Evolutionary conservation across 2,113 vertebrate genomes (phyloP).

Genomic region (Sinocyclocheilus anophthalmus): DNA sequence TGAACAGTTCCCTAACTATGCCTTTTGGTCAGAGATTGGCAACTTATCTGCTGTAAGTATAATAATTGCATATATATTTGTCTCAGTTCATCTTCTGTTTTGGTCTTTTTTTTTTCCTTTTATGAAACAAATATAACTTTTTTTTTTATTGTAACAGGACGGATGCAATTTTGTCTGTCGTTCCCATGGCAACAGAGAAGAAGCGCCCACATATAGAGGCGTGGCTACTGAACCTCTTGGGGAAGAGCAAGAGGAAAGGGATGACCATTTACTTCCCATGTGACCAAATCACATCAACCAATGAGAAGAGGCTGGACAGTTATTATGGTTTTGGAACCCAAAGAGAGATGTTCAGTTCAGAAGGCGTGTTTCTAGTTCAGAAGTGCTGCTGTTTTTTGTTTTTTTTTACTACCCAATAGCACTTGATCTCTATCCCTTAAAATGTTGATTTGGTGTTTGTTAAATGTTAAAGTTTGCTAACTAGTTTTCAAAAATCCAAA

Average conservation of each 20-base stretch:
- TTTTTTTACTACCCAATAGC: background rate
- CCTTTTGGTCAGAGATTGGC: conserved; percentile 93
- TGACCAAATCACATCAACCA: conserved; percentile 68
- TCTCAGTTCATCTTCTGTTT: background rate
- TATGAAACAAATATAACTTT: background rate
- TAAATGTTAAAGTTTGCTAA: background rate
- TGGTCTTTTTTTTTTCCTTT: background rate
- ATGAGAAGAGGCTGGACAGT: conserved; percentile 18
- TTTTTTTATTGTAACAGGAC: conserved; percentile 74
- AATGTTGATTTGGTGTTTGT: background rate
- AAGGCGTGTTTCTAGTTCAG: background rate
- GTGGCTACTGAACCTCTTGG: conserved; percentile 84
- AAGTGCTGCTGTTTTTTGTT: background rate
- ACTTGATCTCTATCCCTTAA: background rate
- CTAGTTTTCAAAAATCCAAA: background rate
- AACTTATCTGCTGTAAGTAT: conserved; percentile 90
- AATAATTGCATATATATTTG: background rate
- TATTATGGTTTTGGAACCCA: conserved; percentile 1
- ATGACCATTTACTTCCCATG: conserved; percentile 95
- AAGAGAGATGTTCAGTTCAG: conserved; percentile 14
- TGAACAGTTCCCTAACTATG: conserved; percentile 93
- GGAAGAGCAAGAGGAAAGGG: conserved; percentile 91
- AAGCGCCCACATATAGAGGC: conserved; percentile 83
- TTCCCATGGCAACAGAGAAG: conserved; percentile 78
- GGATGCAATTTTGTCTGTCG: conserved; percentile 97